These are phyloP conservation scores for Drosophila suzukii DNA, from an alignment of 1,140 invertebrate genomes.

Conservation along the genomic window DNA sequence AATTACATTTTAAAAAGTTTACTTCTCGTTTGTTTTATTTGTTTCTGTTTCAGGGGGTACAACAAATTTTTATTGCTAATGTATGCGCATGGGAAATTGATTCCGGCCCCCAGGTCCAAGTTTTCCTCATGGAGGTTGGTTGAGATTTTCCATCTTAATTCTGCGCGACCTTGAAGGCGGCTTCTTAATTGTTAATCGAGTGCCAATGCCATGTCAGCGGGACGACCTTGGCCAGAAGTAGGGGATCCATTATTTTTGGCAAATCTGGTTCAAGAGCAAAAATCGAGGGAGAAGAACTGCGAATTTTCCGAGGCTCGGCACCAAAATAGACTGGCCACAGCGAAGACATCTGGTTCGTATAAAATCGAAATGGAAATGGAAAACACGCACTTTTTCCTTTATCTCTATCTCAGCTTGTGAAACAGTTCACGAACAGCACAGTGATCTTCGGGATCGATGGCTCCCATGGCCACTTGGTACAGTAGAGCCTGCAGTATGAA, in stretches of 20 bases:
- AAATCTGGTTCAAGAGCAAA: slow-evolving; percentile 66
- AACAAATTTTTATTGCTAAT: slow-evolving; percentile 74
- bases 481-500: slow-evolving; percentile 61
- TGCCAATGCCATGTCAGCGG: slow-evolving; percentile 51
- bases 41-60: slow-evolving; percentile 22
- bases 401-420: slow-evolving; percentile 35
- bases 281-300: slow-evolving; percentile 28
- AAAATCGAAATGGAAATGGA: slow-evolving; percentile 56
- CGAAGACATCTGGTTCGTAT: slow-evolving; percentile 68
- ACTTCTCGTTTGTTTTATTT: slow-evolving; percentile 58
- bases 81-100: slow-evolving; percentile 74
- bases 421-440: slow-evolving; percentile 49
- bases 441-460: slow-evolving; percentile 55
- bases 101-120: slow-evolving; percentile 8
- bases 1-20: slow-evolving; percentile 82
- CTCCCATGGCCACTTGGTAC: slow-evolving; percentile 45
- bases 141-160: slow-evolving; percentile 5
- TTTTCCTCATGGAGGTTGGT: too few relatives aligned
- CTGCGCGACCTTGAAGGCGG: slow-evolving; percentile 39
- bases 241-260: slow-evolving; percentile 57
- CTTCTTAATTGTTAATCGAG: slow-evolving; percentile 46
- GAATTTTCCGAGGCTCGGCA: slow-evolving; percentile 45
- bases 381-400: slow-evolving; percentile 22
- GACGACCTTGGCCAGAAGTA: slow-evolving; percentile 62
- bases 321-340: slow-evolving; percentile 56